Conservation (phyloP, 2,113 vertebrate genomes). For the Stigmatopora nigra region DNA sequence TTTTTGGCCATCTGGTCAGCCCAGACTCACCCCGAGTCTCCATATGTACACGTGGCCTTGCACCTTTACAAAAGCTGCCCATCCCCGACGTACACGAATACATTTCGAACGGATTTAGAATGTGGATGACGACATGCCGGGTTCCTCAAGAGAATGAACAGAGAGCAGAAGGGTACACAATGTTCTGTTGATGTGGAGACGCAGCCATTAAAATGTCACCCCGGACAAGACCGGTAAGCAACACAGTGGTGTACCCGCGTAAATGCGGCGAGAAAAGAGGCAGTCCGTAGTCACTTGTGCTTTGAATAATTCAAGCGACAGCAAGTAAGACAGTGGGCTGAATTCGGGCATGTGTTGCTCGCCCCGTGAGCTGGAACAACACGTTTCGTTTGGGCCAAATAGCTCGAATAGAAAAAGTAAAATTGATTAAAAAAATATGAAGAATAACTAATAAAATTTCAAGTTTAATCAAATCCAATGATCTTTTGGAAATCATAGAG, state of each 20-base stretch:
- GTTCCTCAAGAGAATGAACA: conserved; percentile 18
- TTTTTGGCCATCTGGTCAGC: conserved; percentile 54
- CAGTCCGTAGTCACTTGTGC: conserved; percentile 31
- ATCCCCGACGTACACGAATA: not conserved
- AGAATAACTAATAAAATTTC: too few relatives aligned
- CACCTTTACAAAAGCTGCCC: conserved; percentile 1
- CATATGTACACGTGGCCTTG: conserved; percentile 42
- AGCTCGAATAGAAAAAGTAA: not conserved
- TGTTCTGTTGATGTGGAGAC: conserved; percentile 43
- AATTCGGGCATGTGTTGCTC: conserved; percentile 40
- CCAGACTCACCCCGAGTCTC: conserved; percentile 35
- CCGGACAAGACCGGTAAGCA: conserved; percentile 42
- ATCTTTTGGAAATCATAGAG: not conserved
- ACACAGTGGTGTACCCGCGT: conserved; percentile 7
- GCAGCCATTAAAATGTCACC: conserved; percentile 61
- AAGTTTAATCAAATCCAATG: not conserved
- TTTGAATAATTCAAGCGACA: conserved; percentile 49
- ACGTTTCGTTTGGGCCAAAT: conserved; percentile 25
- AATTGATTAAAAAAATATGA: not conserved
- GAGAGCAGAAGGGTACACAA: conserved; percentile 49
- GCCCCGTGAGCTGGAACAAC: conserved; percentile 29
- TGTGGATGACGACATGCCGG: conserved; percentile 14
- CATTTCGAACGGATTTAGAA: not conserved
- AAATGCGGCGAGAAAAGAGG: conserved; percentile 36
- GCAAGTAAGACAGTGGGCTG: conserved; percentile 15